Evolutionary conservation across 2,888 invertebrate genomes (phyloP).

Genomic region (Cheilosia soror): DNA sequence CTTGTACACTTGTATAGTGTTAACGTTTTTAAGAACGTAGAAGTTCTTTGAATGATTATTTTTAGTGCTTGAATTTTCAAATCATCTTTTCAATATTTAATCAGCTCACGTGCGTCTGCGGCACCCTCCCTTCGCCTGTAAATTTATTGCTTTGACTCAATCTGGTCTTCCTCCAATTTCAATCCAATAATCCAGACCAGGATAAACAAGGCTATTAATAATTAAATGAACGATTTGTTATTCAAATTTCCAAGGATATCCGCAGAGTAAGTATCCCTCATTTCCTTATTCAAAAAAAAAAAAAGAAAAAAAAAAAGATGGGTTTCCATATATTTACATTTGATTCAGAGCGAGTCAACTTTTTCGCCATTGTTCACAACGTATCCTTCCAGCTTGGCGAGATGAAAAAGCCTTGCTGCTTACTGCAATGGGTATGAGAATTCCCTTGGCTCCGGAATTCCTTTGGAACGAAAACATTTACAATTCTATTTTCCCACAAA

Average conservation of each 20-base stretch:
- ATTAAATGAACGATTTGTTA: constrained; percentile 71
- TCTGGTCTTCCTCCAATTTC: not conserved
- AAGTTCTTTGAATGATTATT: too few relatives aligned
- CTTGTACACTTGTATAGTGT: too few relatives aligned
- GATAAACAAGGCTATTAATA: constrained; percentile 56
- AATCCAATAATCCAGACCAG: constrained; percentile 62
- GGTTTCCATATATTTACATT: constrained; percentile 55
- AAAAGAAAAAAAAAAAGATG: constrained; percentile 29
- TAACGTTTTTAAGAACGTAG: too few relatives aligned
- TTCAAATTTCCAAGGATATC: constrained; percentile 60
- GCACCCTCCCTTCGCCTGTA: not conserved
- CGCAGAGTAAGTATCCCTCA: constrained; percentile 42
- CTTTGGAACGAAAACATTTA: constrained; percentile 67
- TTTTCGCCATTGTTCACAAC: constrained; percentile 44
- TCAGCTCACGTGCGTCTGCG: not conserved
- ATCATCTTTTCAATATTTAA: not conserved
- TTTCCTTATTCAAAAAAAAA: constrained; percentile 2
- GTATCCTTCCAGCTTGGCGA: constrained; percentile 19
- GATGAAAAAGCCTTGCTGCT: constrained; percentile 24
- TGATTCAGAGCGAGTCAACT: constrained; percentile 41
- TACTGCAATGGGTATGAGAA: constrained; percentile 3
- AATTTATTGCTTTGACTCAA: not conserved
- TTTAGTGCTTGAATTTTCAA: too few relatives aligned
- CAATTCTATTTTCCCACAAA: constrained; percentile 69
- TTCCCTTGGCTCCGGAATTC: constrained; percentile 64